phyloP scores from a whole-genome alignment of 1,140 invertebrate species.

The Pemphigus obesinymphae region DNA sequence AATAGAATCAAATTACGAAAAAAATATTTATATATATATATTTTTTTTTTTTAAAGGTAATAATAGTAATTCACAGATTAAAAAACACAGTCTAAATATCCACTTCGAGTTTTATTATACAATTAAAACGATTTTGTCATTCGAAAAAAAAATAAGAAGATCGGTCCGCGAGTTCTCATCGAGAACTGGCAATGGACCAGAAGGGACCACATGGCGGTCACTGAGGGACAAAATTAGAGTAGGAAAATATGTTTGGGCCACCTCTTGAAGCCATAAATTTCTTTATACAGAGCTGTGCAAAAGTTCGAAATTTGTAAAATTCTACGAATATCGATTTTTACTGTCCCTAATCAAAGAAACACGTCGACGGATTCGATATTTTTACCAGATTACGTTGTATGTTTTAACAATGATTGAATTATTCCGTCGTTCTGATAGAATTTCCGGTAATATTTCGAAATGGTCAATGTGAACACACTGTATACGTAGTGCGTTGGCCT shows the following conservation, averaged over 20 bases:
- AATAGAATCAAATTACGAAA: neutral
- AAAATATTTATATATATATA: no score
- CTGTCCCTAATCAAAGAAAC: neutral
- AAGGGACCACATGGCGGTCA: slow-evolving; percentile 25
- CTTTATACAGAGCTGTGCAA: neutral
- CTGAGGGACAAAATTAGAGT: slow-evolving; percentile 35
- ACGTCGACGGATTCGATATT: neutral
- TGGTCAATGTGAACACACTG: neutral
- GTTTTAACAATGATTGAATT: no score
- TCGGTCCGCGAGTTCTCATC: neutral
- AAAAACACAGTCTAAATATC: neutral
- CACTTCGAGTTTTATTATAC: neutral
- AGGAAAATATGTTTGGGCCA: slow-evolving; percentile 22
- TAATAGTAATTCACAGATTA: neutral
- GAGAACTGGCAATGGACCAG: slow-evolving; percentile 11
- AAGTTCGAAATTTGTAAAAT: neutral
- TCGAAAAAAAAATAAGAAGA: neutral
- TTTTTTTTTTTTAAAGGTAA: no score
- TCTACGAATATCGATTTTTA: neutral
- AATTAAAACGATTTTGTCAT: neutral
- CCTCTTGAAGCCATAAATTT: slow-evolving; percentile 27
- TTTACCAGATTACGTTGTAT: neutral
- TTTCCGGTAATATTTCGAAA: neutral
- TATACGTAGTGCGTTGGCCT: neutral
- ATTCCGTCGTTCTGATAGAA: neutral